Conservation (phyloP, 2,113 vertebrate species). For the Bettongia penicillata region DNA sequence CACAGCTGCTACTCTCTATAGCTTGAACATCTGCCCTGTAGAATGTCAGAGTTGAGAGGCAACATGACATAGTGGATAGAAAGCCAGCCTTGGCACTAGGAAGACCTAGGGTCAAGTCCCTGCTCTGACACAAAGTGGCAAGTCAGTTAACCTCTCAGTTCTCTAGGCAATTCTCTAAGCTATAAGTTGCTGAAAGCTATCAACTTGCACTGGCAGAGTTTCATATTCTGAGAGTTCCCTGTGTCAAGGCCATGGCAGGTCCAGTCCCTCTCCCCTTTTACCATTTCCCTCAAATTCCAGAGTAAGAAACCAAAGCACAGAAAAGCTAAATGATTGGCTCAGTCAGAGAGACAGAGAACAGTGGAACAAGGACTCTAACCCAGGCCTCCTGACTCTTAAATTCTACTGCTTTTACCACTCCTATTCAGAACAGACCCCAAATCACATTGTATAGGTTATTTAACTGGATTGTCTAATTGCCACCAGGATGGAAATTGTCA, state of each 20-base stretch:
- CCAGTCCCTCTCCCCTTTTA: neutral
- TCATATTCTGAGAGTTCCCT: neutral
- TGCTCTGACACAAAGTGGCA: neutral
- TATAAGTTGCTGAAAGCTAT: neutral
- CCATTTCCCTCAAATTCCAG: neutral
- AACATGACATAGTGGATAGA: neutral
- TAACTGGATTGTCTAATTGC: neutral
- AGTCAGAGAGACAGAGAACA: neutral
- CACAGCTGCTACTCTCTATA: neutral
- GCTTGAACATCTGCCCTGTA: neutral
- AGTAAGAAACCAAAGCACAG: neutral
- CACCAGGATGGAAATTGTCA: neutral
- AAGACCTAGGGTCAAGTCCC: neutral
- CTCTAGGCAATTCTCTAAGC: neutral
- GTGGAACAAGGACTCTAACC: neutral
- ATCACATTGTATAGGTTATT: neutral
- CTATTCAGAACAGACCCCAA: neutral
- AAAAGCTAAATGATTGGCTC: neutral
- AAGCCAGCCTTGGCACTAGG: neutral
- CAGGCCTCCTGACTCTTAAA: neutral
- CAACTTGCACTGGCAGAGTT: neutral
- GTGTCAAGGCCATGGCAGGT: neutral
- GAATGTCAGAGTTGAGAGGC: neutral
- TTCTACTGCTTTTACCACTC: neutral
- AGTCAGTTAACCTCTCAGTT: neutral